phyloP scores from a whole-genome alignment of 2,888 invertebrate genomes.

The Nemurella pictetii region DNA sequence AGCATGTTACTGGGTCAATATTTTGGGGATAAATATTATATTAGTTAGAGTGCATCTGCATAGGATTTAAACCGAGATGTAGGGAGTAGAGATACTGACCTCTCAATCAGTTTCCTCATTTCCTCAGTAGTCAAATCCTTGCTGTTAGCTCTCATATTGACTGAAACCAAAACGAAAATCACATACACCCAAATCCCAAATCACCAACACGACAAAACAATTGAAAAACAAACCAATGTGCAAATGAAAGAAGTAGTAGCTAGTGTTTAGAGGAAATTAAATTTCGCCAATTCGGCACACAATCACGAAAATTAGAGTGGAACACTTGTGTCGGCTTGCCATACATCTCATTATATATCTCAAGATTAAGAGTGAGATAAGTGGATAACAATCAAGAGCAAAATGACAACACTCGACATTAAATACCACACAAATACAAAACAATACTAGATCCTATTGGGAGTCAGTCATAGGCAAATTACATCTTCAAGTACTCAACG shows the following conservation, averaged over 20 bases:
- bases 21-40: not conserved
- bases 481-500: not conserved
- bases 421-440: not conserved
- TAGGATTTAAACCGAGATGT: not conserved
- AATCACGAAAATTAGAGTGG: not conserved
- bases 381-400: no score
- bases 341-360: no score
- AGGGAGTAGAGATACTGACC: conserved; percentile 69
- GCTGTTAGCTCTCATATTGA: conserved; percentile 67
- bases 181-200: conserved; percentile 36
- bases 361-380: no score
- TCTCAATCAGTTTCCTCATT: conserved; percentile 97
- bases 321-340: not conserved
- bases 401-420: no score
- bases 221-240: not conserved
- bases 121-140: conserved; percentile 95
- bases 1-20: not conserved
- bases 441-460: not conserved
- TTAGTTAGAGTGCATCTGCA: not conserved
- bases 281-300: not conserved
- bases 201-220: conserved; percentile 18
- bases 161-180: conserved; percentile 58
- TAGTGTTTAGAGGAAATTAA: not conserved
- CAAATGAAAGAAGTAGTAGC: not conserved
- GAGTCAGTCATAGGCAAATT: not conserved